phyloP scores from a whole-genome alignment of 2,888 invertebrate species.

The Protophormia terraenovae region DNA sequence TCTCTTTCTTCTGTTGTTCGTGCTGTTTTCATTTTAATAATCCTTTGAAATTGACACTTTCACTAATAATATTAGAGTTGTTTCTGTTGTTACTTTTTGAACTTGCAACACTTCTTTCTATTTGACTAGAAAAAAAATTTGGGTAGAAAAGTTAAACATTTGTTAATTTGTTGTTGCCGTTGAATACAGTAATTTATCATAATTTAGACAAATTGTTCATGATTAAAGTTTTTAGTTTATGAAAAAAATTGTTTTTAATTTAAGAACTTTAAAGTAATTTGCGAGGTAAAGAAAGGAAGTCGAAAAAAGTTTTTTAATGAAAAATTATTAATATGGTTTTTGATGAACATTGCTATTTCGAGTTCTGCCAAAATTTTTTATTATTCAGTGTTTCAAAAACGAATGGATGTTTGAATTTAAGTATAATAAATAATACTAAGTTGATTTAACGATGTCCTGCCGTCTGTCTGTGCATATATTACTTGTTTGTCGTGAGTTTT shows the following conservation, averaged over 20 bases:
- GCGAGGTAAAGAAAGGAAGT: too few species aligned
- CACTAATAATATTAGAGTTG: slow-evolving; percentile 14
- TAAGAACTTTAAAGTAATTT: not conserved
- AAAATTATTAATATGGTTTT: too few species aligned
- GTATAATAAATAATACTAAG: too few species aligned
- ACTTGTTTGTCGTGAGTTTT: too few species aligned
- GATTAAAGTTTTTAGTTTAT: not conserved
- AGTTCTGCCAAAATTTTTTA: too few species aligned
- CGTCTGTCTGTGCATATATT: too few species aligned
- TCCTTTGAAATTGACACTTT: slow-evolving; percentile 56
- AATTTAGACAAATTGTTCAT: not conserved
- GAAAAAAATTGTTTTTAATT: not conserved
- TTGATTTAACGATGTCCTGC: too few species aligned
- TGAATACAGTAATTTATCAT: not conserved
- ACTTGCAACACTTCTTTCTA: not conserved
- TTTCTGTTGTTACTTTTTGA: not conserved
- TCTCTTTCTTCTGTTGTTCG: slow-evolving; percentile 12
- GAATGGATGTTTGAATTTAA: too few species aligned
- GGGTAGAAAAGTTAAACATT: not conserved
- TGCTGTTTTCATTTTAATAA: slow-evolving; percentile 50
- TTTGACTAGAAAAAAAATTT: not conserved
- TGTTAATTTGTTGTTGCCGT: not conserved
- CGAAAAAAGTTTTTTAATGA: not conserved
- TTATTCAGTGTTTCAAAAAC: too few species aligned
- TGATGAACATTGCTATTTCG: too few species aligned